phyloP scores from a whole-genome alignment of 2,888 invertebrate genomes.

The Amiota mariae region DNA sequence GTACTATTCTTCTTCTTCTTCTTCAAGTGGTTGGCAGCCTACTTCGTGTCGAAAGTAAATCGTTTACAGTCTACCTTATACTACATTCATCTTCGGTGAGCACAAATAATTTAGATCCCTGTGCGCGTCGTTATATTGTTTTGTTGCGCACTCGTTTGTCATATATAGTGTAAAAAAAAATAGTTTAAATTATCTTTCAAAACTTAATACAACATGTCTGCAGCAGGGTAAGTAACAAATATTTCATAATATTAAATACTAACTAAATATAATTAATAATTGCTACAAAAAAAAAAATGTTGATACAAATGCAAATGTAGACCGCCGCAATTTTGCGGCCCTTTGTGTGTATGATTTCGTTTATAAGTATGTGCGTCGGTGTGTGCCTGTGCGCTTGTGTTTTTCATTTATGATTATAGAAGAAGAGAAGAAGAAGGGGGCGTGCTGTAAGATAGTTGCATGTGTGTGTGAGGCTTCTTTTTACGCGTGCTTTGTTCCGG shows the following conservation, averaged over 20 bases:
- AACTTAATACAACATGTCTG: conserved; percentile 33
- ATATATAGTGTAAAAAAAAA: background rate
- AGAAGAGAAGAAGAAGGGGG: background rate
- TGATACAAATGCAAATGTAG: too few species aligned
- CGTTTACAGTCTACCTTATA: too few species aligned
- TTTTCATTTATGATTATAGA: background rate
- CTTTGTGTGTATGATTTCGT: too few species aligned
- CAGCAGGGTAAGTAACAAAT: conserved; percentile 11
- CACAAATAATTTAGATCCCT: too few species aligned
- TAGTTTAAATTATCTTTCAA: background rate
- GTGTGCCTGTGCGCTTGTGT: background rate
- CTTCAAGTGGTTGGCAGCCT: too few species aligned
- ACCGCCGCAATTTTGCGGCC: too few species aligned
- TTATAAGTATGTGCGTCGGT: too few species aligned
- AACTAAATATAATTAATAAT: conserved; percentile 4
- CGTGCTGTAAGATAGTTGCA: background rate
- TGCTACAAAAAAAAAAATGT: background rate
- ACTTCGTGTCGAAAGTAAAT: too few species aligned
- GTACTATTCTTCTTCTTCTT: too few species aligned
- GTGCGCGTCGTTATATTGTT: too few species aligned
- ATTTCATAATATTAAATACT: conserved; percentile 9
- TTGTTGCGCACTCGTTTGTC: too few species aligned
- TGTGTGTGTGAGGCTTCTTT: conserved; percentile 47
- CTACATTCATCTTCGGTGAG: too few species aligned
- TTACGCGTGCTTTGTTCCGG: conserved; percentile 61